Base-by-base conservation (phyloP, 2,113 vertebrate species). In the Edolisoma coerulescens region DNA sequence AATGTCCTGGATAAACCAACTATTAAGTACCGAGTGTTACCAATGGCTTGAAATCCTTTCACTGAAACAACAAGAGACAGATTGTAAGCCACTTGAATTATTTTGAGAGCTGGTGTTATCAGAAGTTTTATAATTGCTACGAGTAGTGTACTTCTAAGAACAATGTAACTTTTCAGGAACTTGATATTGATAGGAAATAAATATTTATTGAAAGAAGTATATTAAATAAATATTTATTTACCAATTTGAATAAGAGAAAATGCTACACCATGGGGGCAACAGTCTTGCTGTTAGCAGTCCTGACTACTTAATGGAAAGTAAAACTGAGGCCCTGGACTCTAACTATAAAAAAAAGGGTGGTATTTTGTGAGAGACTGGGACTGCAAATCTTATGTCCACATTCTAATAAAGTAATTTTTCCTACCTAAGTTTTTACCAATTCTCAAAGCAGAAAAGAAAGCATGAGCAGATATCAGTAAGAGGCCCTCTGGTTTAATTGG, bases 141-240 rank as follows among this genome's bases (percentile, higher is more conserved):
- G 10, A 91, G 64, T 91, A 74, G 87, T 91, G 77, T 95, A 88
- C 95, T 96, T 97, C 95, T 96, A 96, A 97, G 95, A 94, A 97
- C 93, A 91, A 86, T 93, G 78, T 96, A 90, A 95, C 88, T 94
- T 93, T 97, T 95, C 90, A 94, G 92, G 93, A 96, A 96, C 94
- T 88, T 94, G 83, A 75, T 92, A 68, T 49, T 86, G 79, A 93
- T 91, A 96, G 92, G 95, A 93, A 97, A 97, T 96, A 96, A 95
- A 91, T 96, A 96, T 93, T 97, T 96, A 97, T 97, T 96, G 70
- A 65, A 88, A 88, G 73, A 74, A 84, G 24, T 95, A 52, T 94
- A 95, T 95, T 42, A 92, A 96, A 95, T 94, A 97, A 96, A 96
- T 97, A 96, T 93, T 97, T 95, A 97, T 97, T 95, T 95, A 90